A percentile compares a stretch with the other conserved stretches of the same genome.
phyloP scores from a whole-genome alignment of 2,888 invertebrate genomes.

The Aelia acuminata region DNA sequence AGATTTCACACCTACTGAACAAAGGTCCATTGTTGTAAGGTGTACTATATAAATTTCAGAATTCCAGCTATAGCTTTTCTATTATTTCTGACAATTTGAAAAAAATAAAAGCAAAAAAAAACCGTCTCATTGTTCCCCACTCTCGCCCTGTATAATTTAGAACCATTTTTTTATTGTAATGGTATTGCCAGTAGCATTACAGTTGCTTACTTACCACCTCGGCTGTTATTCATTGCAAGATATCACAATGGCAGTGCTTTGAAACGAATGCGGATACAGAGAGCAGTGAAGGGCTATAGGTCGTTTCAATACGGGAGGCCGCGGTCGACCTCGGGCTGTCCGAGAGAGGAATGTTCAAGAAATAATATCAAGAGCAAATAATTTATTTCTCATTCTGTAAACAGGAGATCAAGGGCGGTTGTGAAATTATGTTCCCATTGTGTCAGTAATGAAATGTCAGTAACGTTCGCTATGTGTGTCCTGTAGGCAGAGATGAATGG shows the following conservation, averaged over 20 bases:
- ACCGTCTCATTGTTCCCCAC: not conserved
- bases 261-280: not conserved
- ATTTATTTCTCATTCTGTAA: slow-evolving; percentile 14
- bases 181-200: not conserved
- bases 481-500: not conserved
- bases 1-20: too few species aligned
- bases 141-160: too few species aligned
- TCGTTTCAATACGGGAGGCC: not conserved
- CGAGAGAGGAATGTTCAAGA: not conserved
- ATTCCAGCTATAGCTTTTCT: too few species aligned
- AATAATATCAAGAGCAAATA: not conserved
- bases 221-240: not conserved
- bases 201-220: not conserved
- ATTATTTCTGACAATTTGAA: too few species aligned
- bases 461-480: not conserved
- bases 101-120: too few species aligned
- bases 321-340: not conserved
- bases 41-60: too few species aligned
- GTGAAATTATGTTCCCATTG: not conserved
- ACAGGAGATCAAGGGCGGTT: slow-evolving; percentile 20
- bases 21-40: too few species aligned
- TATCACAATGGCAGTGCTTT: not conserved
- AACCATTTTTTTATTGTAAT: not conserved
- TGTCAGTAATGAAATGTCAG: slow-evolving; percentile 30
- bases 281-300: slow-evolving; percentile 5